Conservation (phyloP, 2,113 vertebrate genomes). For the Phaethornis superciliosus region DNA sequence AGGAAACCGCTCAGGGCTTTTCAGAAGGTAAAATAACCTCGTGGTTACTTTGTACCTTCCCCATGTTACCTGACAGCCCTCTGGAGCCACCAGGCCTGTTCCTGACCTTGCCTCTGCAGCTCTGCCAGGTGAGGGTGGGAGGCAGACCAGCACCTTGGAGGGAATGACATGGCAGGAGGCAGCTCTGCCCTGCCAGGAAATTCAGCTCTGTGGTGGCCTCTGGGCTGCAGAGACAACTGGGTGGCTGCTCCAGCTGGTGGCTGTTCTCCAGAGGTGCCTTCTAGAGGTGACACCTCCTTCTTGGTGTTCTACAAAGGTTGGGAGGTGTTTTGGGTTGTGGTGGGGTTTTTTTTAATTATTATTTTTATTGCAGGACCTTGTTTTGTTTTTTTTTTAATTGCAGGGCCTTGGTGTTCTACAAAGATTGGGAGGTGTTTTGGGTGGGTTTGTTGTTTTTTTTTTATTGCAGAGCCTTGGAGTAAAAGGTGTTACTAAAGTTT, state of each 20-base stretch:
- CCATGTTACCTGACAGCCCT: accelerated
- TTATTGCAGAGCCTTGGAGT: not conserved
- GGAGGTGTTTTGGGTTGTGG: too few species aligned
- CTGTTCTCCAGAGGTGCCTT: not conserved
- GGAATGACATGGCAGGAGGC: accelerated
- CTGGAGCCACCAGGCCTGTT: not conserved
- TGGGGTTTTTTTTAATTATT: too few species aligned
- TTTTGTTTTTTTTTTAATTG: too few species aligned
- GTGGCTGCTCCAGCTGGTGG: accelerated
- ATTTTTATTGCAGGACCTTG: not conserved
- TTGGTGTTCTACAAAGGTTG: not conserved
- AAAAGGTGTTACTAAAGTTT: not conserved
- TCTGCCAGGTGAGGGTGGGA: not conserved
- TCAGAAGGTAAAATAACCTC: not conserved
- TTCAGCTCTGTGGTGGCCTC: not conserved
- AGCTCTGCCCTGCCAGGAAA: not conserved
- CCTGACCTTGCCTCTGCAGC: not conserved
- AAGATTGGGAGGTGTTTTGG: not conserved
- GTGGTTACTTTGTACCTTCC: not conserved
- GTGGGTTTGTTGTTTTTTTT: not conserved
- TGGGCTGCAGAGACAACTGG: not conserved
- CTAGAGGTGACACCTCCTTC: not conserved
- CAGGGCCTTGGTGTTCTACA: not conserved
- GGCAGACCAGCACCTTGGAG: not conserved
- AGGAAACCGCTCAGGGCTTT: accelerated